phyloP scores from a whole-genome alignment of 2,797 vertebrate genomes.

The Chromobotia macracanthus region DNA sequence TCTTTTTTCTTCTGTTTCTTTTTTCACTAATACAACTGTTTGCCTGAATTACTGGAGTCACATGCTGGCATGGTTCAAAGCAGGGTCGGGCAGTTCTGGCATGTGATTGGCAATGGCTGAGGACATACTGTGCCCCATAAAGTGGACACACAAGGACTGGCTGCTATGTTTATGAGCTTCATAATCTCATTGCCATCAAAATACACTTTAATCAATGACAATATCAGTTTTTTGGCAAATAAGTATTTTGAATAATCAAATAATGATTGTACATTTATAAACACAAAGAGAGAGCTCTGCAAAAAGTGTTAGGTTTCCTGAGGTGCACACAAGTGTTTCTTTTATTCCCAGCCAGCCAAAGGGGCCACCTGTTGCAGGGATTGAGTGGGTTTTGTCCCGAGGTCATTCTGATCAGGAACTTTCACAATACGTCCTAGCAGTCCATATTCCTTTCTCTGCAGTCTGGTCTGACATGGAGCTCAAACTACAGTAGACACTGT shows the following conservation, averaged over 20 bases:
- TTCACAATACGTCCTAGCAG: constrained; percentile 71
- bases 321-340: constrained; percentile 72
- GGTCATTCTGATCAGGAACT: constrained; percentile 71
- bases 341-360: constrained; percentile 71
- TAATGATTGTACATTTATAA: constrained; percentile 12
- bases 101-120: constrained; percentile 69
- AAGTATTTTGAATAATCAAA: too few relatives aligned
- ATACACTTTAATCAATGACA: constrained; percentile 11
- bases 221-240: neutral
- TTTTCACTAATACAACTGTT: constrained; percentile 49
- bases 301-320: constrained; percentile 63
- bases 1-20: too few relatives aligned
- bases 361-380: constrained; percentile 80
- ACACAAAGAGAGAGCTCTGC: constrained; percentile 23
- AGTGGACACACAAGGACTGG: constrained; percentile 32
- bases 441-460: constrained; percentile 61
- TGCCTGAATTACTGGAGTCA: constrained; percentile 66
- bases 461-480: constrained; percentile 47
- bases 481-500: constrained; percentile 22
- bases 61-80: constrained; percentile 73
- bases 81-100: constrained; percentile 68
- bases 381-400: constrained; percentile 76
- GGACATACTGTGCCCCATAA: constrained; percentile 37
- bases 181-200: constrained; percentile 10
- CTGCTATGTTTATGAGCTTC: constrained; percentile 40